These are phyloP conservation scores for Caprella mutica DNA, from an alignment of 2,888 invertebrate genomes.

Conservation along the genomic window DNA sequence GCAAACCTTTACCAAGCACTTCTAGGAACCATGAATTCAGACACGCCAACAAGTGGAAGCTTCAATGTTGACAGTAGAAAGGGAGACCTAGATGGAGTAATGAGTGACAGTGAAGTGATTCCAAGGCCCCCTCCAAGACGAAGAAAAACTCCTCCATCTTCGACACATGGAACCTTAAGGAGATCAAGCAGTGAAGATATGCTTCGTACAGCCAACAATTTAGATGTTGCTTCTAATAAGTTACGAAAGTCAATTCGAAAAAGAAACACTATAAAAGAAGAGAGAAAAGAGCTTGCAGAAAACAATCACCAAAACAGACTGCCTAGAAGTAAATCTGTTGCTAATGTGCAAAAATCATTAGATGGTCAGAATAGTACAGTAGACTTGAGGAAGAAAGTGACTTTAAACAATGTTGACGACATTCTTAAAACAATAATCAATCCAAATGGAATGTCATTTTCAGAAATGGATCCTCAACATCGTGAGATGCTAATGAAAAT, in stretches of 20 bases:
- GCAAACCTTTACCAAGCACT: conserved; percentile 80
- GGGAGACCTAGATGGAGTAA: conserved; percentile 55
- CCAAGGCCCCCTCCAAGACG: conserved; percentile 31
- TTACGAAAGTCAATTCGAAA: conserved; percentile 21
- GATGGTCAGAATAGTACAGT: conserved; percentile 35
- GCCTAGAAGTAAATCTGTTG: conserved; percentile 42
- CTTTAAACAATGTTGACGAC: conserved; percentile 65
- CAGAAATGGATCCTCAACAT: conserved; percentile 80
- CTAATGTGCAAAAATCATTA: conserved; percentile 51
- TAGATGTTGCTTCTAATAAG: conserved; percentile 12
- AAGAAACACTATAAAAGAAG: conserved; percentile 19
- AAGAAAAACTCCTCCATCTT: conserved; percentile 20
- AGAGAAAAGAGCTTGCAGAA: conserved; percentile 15
- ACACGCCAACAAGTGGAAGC: conserved; percentile 14
- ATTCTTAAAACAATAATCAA: conserved; percentile 70
- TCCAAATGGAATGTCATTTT: conserved; percentile 84
- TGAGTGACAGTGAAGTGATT: conserved; percentile 30
- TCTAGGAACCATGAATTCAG: conserved; percentile 56
- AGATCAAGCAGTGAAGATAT: conserved; percentile 29
- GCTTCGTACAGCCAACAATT: conserved; percentile 2
- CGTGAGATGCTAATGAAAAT: conserved; percentile 77
- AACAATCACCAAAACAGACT: background rate
- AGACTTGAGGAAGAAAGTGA: conserved; percentile 47
- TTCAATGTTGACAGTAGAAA: conserved; percentile 47
- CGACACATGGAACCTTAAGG: conserved; percentile 14